Evolutionary conservation across 2,888 invertebrate species (phyloP), one percentile per base, ranked within the genome.

Genomic region (Chrysolina haemoptera): DNA sequence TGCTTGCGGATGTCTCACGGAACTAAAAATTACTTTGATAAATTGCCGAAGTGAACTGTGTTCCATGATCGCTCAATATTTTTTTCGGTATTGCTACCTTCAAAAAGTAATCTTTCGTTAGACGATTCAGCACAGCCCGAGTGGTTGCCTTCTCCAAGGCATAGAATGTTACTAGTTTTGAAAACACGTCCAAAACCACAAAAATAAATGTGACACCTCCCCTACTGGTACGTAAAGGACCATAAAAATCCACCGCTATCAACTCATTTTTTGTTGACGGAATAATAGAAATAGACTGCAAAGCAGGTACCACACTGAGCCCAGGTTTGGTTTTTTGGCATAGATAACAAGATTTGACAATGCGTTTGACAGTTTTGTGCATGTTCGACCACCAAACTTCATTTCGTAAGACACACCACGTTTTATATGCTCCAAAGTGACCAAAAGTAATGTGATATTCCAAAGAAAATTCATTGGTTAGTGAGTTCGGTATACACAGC

Each of bases 301-400:
- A 27, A 27, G 27, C 5, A 27, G 27, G 27, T 27, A 27, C 27
- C 5, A 27, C 5, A 27, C 27, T 27, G 27, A 27, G 27, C 27
- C 27, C 27, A 27, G 1, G 27, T 27, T 27, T 27, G 27, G 62
- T 10, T 27, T 62, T 62, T 22, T 62, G 62, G 16, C 27, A 62
- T 5, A 35, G 4, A 4, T 27, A 0, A 35, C 14, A 22, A 9
- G 27, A 14, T 14, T 35, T 12, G 2, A 22, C 20, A 14, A 22
- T 3, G n/a, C 20, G 22, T 22, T 62, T 62, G 12, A 62, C 62
- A 22, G 5, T 27, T 40, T 10, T 12, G 20, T 50, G 14, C 14
- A 67, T 67, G 11, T 48, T 67, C 4, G 20, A 16, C 53, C 50
- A 67, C 50, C 67, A 67, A 6, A 67, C 50, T n/a, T 67, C 55